Conservation (phyloP, 37 sponge, comb jelly and placozoan genomes). For the Cliona cf. orientalis region DNA sequence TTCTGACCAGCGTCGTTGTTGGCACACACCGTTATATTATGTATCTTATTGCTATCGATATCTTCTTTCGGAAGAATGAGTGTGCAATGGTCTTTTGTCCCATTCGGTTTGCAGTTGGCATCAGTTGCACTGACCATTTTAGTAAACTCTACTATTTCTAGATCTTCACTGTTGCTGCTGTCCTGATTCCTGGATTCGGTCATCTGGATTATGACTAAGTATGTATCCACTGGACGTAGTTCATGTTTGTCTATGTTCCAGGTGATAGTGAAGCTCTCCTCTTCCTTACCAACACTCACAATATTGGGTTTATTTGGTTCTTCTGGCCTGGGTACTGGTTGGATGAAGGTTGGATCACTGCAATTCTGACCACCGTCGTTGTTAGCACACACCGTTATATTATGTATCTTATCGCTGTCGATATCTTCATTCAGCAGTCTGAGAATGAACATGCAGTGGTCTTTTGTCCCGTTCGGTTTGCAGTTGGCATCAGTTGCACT, state of each 20-base stretch:
- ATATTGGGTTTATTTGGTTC: background rate
- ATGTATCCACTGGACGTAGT: conserved; percentile 8
- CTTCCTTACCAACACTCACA: background rate
- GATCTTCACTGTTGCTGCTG: too few relatives aligned
- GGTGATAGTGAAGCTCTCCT: background rate
- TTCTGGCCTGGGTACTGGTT: too few relatives aligned
- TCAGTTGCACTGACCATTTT: background rate
- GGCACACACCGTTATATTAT: conserved; percentile 12
- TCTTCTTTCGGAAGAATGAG: background rate
- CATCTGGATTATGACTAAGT: background rate
- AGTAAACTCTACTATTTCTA: too few relatives aligned
- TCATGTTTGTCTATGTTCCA: background rate
- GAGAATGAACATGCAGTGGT: too few relatives aligned
- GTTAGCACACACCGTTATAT: background rate
- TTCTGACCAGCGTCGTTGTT: background rate
- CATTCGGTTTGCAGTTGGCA: background rate
- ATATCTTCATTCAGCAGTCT: background rate
- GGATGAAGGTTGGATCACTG: too few relatives aligned
- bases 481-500: too few relatives aligned
- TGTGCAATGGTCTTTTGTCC: too few relatives aligned
- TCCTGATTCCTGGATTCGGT: background rate
- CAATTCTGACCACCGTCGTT: background rate
- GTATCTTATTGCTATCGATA: background rate
- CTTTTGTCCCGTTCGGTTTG: too few relatives aligned
- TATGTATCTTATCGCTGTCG: background rate